Evolutionary conservation across 2,888 invertebrate species (phyloP).

Genomic region (Hoplodrina ambigua): DNA sequence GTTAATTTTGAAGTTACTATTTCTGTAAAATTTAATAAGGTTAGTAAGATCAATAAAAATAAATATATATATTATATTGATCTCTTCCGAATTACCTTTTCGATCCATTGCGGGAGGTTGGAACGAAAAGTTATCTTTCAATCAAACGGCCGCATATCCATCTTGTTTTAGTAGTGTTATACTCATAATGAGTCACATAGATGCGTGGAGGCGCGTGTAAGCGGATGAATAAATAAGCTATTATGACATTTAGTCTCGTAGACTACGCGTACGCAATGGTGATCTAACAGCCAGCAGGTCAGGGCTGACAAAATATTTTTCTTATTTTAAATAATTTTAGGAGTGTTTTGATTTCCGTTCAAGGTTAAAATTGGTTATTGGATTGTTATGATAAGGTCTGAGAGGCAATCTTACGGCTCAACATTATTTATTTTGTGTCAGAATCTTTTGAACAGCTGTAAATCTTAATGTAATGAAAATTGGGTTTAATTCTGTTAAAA

Average conservation of each 20-base stretch:
- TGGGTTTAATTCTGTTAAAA: too few species aligned
- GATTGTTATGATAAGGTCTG: conserved; percentile 18
- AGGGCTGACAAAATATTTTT: conserved; percentile 67
- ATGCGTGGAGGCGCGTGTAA: conserved; percentile 60
- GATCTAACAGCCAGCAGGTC: conserved; percentile 52
- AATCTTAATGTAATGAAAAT: too few species aligned
- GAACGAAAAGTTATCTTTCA: neutral
- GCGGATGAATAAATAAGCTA: conserved; percentile 66
- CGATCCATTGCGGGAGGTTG: too few species aligned
- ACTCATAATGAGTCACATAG: conserved; percentile 50
- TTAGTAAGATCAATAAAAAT: too few species aligned
- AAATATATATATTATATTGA: too few species aligned
- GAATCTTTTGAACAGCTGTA: too few species aligned
- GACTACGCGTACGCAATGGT: conserved; percentile 54
- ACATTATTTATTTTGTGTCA: neutral
- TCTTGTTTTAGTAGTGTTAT: conserved; percentile 7
- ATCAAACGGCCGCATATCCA: neutral
- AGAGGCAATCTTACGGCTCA: conserved; percentile 1
- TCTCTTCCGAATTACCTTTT: too few species aligned
- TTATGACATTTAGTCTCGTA: conserved; percentile 60
- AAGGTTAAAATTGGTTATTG: conserved; percentile 19
- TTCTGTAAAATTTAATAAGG: too few species aligned
- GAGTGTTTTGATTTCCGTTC: conserved; percentile 40
- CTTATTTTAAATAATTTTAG: conserved; percentile 32
- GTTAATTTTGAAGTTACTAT: too few species aligned